A percentile compares a stretch with the other conserved stretches of the same genome.
Evolutionary conservation across 2,888 invertebrate genomes (phyloP).

Genomic region (Sphecodes monilicornis): DNA sequence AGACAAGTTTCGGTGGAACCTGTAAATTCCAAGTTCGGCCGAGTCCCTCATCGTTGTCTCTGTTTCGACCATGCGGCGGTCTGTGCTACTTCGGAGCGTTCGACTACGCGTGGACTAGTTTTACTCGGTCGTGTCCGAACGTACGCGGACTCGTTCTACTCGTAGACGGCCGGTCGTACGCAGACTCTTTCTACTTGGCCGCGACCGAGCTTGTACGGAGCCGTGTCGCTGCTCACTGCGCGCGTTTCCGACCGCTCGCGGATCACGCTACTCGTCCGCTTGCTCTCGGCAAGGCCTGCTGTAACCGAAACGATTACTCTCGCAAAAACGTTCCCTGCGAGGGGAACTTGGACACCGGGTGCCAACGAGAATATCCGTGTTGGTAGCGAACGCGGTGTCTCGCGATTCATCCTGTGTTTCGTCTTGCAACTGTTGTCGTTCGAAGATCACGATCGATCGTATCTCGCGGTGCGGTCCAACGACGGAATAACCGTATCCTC

Average conservation of each 20-base stretch:
- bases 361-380: background rate
- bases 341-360: background rate
- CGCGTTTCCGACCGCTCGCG: background rate
- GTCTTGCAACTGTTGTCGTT: background rate
- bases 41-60: too few species aligned
- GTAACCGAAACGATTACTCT: background rate
- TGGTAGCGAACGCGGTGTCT: background rate
- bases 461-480: background rate
- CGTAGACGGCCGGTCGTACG: background rate
- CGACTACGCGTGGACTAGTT: background rate
- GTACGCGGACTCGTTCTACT: background rate
- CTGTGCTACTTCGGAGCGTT: background rate
- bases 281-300: background rate
- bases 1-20: too few species aligned
- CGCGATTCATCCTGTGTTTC: background rate
- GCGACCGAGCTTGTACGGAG: background rate
- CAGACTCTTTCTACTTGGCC: background rate
- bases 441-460: background rate
- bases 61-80: background rate
- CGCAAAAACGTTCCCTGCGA: background rate
- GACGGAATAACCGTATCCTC: background rate
- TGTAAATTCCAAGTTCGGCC: too few species aligned
- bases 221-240: background rate
- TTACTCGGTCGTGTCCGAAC: background rate
- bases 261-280: background rate